phyloP scores from a whole-genome alignment of 2,797 vertebrate species.

The Eleutherodactylus coqui region DNA sequence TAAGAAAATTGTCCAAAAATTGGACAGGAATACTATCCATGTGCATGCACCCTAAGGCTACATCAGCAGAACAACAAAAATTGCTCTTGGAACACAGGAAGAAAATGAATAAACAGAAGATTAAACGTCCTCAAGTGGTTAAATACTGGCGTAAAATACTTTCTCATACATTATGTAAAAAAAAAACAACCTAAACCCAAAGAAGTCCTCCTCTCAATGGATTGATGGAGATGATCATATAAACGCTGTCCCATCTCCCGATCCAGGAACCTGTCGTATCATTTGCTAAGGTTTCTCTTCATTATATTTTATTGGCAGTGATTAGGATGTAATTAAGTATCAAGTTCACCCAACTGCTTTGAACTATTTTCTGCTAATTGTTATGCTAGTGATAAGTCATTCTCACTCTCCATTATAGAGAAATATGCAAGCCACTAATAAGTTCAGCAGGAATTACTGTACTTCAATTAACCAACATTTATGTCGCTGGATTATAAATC shows the following conservation, averaged over 20 bases:
- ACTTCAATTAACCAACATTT: constrained; percentile 47
- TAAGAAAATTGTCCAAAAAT: too few relatives aligned
- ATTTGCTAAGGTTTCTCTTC: background rate
- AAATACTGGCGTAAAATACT: background rate
- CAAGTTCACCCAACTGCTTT: constrained; percentile 32
- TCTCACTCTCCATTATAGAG: constrained; percentile 8
- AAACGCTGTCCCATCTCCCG: background rate
- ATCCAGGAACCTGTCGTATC: background rate
- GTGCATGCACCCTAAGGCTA: too few relatives aligned
- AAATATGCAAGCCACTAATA: constrained; percentile 42
- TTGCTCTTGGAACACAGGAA: too few relatives aligned
- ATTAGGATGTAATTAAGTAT: constrained; percentile 23
- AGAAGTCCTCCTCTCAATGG: background rate
- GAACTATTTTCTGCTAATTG: constrained; percentile 41
- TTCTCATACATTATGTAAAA: too few relatives aligned
- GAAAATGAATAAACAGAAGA: too few relatives aligned
- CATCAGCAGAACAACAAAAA: too few relatives aligned
- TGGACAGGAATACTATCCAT: too few relatives aligned
- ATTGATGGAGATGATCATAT: background rate
- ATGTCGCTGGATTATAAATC: constrained; percentile 28
- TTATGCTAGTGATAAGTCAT: constrained; percentile 46
- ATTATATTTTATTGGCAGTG: constrained; percentile 28
- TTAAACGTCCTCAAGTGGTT: too few relatives aligned
- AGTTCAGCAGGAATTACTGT: constrained; percentile 42
- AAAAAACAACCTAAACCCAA: background rate